Conservation (phyloP, 1,140 invertebrate species). For the Holotrichia oblita region DNA sequence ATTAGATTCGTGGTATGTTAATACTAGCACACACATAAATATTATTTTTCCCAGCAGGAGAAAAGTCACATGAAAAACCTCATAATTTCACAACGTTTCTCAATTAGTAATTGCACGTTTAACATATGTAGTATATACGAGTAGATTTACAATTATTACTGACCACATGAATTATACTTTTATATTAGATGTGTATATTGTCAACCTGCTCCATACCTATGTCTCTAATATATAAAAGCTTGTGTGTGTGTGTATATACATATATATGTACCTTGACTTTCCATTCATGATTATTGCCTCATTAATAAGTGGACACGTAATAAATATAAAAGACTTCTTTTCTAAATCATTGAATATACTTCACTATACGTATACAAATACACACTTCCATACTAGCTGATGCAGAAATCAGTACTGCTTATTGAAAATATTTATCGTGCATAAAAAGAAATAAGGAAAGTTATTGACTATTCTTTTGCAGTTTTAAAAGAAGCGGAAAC, state of each 20-base stretch:
- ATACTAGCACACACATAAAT: constrained; percentile 3
- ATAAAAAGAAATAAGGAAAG: constrained; percentile 28
- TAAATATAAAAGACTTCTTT: constrained; percentile 35
- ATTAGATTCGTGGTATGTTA: constrained; percentile 15
- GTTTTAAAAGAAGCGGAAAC: constrained; percentile 35
- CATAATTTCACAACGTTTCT: constrained; percentile 32
- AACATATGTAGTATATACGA: constrained; percentile 7
- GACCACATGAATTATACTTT: constrained; percentile 32
- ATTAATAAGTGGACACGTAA: constrained; percentile 35
- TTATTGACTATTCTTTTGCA: constrained; percentile 33
- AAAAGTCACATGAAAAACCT: constrained; percentile 15
- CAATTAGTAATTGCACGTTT: constrained; percentile 34
- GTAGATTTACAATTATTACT: constrained; percentile 33
- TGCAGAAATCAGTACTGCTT: constrained; percentile 23
- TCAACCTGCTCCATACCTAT: neutral
- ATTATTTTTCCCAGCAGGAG: neutral
- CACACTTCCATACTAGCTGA: neutral
- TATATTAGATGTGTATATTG: constrained; percentile 2
- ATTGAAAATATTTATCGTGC: constrained; percentile 32
- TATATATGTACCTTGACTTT: constrained; percentile 26
- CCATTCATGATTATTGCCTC: constrained; percentile 35
- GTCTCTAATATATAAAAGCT: neutral
- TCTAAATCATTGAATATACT: constrained; percentile 31
- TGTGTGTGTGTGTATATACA: neutral
- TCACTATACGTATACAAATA: neutral